Percentiles rank a stretch among this genome's conserved stretches.
Evolutionary conservation across 1,140 invertebrate species (phyloP).

Genomic region (Paracyclopina nana): DNA sequence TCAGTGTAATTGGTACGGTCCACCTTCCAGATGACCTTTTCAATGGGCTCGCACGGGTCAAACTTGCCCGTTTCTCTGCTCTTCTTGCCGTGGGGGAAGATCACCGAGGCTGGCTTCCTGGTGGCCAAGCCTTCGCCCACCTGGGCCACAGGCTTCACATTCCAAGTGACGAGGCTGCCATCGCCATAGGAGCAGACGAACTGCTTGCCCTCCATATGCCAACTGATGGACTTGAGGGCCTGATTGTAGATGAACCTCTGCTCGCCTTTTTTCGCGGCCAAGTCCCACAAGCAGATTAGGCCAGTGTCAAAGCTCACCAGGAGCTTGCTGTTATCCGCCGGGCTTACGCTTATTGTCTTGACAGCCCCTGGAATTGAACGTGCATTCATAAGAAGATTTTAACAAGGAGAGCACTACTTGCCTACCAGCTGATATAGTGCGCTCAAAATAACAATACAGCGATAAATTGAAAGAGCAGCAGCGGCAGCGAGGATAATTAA

Average conservation of each 20-base stretch:
- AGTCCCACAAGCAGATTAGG: slow-evolving; percentile 84
- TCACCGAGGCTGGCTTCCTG: slow-evolving; percentile 51
- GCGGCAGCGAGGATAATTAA: no score
- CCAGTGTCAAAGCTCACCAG: slow-evolving; percentile 91
- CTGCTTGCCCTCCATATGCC: slow-evolving; percentile 95
- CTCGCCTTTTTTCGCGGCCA: slow-evolving; percentile 58
- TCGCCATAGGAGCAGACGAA: slow-evolving; percentile 91
- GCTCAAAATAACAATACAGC: no score
- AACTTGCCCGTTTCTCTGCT: slow-evolving; percentile 57
- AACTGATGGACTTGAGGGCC: slow-evolving; percentile 62
- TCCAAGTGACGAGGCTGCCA: slow-evolving; percentile 84
- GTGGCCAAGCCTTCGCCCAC: neutral
- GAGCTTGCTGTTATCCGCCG: slow-evolving; percentile 38
- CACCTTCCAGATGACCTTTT: slow-evolving; percentile 65
- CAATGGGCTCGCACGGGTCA: slow-evolving; percentile 72
- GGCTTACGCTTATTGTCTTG: slow-evolving; percentile 9
- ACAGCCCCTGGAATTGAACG: no score
- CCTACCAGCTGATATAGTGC: no score
- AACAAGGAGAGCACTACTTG: no score
- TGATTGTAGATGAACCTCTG: slow-evolving; percentile 47
- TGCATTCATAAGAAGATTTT: no score
- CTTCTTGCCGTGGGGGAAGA: slow-evolving; percentile 82
- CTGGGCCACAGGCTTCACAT: slow-evolving; percentile 36
- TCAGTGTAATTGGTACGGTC: slow-evolving; percentile 36
- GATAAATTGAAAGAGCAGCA: no score